A percentile compares a stretch with the other conserved stretches of the same genome.
These are phyloP conservation scores for Cydia pomonella DNA, from an alignment of 1,140 invertebrate genomes.

Conservation along the genomic window DNA sequence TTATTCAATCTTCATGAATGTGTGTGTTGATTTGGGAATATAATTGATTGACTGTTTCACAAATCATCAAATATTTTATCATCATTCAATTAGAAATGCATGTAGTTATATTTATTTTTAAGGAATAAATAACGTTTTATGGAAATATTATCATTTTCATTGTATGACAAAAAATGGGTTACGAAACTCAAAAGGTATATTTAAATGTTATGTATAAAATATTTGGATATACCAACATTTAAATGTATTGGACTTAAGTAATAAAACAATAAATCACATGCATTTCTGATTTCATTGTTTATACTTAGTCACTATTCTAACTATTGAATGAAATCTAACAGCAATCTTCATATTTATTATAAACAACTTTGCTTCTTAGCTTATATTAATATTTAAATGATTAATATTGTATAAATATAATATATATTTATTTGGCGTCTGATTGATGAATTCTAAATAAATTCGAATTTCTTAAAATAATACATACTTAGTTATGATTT, in stretches of 20 bases:
- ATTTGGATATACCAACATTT: background rate
- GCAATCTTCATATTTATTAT: background rate
- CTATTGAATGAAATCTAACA: background rate
- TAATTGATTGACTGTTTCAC: background rate
- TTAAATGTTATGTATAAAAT: no score
- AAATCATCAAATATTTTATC: background rate
- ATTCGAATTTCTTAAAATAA: slow-evolving; percentile 4
- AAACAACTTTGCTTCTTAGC: background rate
- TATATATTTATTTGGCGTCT: slow-evolving; percentile 13
- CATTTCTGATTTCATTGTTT: no score
- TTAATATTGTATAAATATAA: background rate
- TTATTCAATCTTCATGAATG: background rate
- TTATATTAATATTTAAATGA: background rate
- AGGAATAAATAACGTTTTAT: background rate
- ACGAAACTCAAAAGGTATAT: no score
- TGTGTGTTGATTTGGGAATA: background rate
- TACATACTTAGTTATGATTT: background rate
- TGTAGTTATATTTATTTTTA: background rate
- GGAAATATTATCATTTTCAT: no score
- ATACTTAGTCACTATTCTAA: no score
- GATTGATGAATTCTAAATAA: slow-evolving; percentile 18
- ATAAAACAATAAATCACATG: no score
- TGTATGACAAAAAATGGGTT: no score
- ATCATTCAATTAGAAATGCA: background rate
- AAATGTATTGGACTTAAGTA: background rate